Percentiles rank a stretch among this genome's conserved stretches.
phyloP scores from a whole-genome alignment of 2,113 vertebrate species.

The Geococcyx californianus region DNA sequence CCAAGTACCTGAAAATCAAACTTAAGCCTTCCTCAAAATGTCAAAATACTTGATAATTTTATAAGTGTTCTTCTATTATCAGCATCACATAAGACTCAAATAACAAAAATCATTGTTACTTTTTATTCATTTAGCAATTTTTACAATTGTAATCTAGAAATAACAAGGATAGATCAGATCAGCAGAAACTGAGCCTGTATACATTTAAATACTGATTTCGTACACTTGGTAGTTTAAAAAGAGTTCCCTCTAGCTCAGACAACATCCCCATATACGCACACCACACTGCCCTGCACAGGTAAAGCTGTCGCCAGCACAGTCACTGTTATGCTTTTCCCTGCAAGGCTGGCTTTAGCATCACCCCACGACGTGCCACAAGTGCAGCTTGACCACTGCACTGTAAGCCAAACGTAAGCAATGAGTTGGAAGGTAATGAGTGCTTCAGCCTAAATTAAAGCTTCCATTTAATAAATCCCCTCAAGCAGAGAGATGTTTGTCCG shows the following conservation, averaged over 20 bases:
- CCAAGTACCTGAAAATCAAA: neutral
- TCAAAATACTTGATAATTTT: neutral
- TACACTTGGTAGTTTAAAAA: neutral
- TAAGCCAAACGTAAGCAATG: neutral
- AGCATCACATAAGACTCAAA: neutral
- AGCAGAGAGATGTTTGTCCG: neutral
- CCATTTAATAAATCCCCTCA: neutral
- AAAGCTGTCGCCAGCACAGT: neutral
- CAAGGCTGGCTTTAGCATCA: neutral
- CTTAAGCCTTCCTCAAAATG: neutral
- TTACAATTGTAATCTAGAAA: neutral
- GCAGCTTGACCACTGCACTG: neutral
- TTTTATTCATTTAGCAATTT: neutral
- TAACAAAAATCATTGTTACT: neutral
- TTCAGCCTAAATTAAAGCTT: neutral
- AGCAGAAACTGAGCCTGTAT: neutral
- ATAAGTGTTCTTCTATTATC: neutral
- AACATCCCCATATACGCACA: neutral
- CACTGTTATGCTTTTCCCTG: neutral
- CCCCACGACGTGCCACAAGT: rapidly evolving
- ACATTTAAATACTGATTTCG: neutral
- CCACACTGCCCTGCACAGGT: neutral
- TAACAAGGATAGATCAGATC: neutral
- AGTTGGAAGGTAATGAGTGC: neutral
- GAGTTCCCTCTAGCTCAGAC: neutral